Evolutionary conservation across 2,113 vertebrate genomes (phyloP), one percentile per base, ranked within the genome.

Genomic region (Cranoglanis bouderius): DNA sequence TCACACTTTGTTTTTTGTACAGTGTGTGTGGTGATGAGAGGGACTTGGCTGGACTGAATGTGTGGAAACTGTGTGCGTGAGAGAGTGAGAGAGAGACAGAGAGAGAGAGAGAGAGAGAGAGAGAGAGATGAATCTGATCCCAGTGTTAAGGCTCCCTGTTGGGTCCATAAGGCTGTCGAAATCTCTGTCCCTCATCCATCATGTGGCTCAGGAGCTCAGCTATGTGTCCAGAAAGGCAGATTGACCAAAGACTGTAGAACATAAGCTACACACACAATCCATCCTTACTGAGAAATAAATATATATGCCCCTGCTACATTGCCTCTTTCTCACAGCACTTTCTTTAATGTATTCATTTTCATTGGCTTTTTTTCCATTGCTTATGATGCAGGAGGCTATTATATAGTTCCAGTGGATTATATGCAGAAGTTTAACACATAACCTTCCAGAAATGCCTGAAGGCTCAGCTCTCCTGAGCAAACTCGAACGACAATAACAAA

Each of bases 141-240:
- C 29, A 49, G 29, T 84, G 80, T 86, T 90, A 85, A 90, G 75
- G 65, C 32, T 89, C 10, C 19, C 53, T 82, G 53, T 72, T 82
- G 70, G 88, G 78, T 1, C 32, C 5, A 6, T 49, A 55, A 63
- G 81, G 32, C 74, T 88, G 89, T 87, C 85, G n/a, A 26, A 67
- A 85, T 16, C 46, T 49, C 57, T 18, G 53, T 78, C 43, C 24
- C 53, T 77, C 70, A 88, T 88, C 82, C 57, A 85, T 89, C 83
- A 89, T 88, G 87, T 86, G 90, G 16, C 83, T 67, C 61, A 32
- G 38, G 82, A 84, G 82, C 82, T 65, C 82, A 82, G 35, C 55
- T 40, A 61, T 88, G 87, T 90, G 86, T 29, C 84, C 55, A 82
- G 87, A 67, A 88, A 74, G 3, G 8, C 81, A 57, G 32, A 88